Evolutionary conservation across 2,113 vertebrate species (phyloP), one percentile per base, ranked within the genome.

Genomic region (Elgaria multicarinata): DNA sequence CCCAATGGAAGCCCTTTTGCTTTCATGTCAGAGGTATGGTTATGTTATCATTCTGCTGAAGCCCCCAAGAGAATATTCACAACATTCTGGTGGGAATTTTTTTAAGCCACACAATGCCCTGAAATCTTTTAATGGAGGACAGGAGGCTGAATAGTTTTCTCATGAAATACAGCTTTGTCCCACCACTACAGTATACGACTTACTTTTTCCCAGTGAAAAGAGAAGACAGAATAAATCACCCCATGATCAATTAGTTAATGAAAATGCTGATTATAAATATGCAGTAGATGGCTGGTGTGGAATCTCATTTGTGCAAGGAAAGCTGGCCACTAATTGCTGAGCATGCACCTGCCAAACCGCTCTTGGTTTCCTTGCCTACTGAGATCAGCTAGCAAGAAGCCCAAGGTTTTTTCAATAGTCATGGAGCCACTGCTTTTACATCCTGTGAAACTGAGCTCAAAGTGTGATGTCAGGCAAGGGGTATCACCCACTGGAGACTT

Each of bases 241-340:
- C 85, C 64, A 83, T 87, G 85, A 92, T 86, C 92, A 85, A 75
- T 86, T 94, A 55, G 36, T 93, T 93, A 87, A 94, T 72, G 78
- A 93, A 94, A 95, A 53, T 6, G 80, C 72, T 93, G 94, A 94
- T 95, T 93, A 91, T 90, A 95, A 92, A 93, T 92, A 94, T 88
- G 88, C 92, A 95, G 94, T 93, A 93, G 93, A 92, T 95, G 89
- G 93, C 93, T 95, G 96, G 94, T 94, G 92, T 93, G 95, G 96
- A 96, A 96, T 96, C 96, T 96, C 96, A 93, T 94, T 95, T 94
- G 82, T 94, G 85, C 0, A 0, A 93, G 72, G 83, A 85, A 83
- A 95, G 95, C 87, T 95, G 94, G 94, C 10, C 91, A 87, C 18
- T 0, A 39, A 28, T 77, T 81, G 74, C 92, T 94, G 91, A 87